phyloP scores from a whole-genome alignment of 2,797 vertebrate genomes.

The Microhierax caerulescens region DNA sequence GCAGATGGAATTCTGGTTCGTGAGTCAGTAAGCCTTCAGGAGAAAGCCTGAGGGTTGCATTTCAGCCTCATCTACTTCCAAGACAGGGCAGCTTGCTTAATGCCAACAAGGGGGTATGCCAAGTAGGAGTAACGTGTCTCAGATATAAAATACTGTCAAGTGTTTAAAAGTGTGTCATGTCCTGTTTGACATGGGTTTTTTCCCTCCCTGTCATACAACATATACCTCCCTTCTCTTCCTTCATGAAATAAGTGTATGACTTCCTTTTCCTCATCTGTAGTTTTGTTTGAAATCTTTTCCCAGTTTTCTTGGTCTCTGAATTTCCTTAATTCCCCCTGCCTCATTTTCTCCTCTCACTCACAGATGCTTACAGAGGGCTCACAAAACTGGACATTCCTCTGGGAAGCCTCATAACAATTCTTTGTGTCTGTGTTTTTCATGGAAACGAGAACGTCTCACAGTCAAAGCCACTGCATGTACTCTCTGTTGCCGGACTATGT shows the following conservation, averaged over 20 bases:
- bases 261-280: not conserved
- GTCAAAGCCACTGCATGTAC: accelerated
- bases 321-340: not conserved
- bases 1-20: not conserved
- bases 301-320: not conserved
- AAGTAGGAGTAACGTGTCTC: not conserved
- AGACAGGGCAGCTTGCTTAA: not conserved
- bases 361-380: not conserved
- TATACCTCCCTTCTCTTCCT: not conserved
- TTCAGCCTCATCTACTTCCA: not conserved
- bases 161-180: not conserved
- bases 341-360: not conserved
- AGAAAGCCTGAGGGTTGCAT: not conserved
- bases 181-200: not conserved
- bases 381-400: not conserved
- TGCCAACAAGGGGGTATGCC: not conserved
- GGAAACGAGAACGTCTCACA: accelerated
- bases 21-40: not conserved
- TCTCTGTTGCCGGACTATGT: not conserved
- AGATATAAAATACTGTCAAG: no score
- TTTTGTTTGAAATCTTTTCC: not conserved
- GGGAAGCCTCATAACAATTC: not conserved
- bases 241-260: not conserved
- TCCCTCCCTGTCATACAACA: not conserved
- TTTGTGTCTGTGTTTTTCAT: not conserved